Evolutionary conservation across 2,888 invertebrate genomes (phyloP), one percentile per base, ranked within the genome.

Genomic region (Geophilus truncorum): DNA sequence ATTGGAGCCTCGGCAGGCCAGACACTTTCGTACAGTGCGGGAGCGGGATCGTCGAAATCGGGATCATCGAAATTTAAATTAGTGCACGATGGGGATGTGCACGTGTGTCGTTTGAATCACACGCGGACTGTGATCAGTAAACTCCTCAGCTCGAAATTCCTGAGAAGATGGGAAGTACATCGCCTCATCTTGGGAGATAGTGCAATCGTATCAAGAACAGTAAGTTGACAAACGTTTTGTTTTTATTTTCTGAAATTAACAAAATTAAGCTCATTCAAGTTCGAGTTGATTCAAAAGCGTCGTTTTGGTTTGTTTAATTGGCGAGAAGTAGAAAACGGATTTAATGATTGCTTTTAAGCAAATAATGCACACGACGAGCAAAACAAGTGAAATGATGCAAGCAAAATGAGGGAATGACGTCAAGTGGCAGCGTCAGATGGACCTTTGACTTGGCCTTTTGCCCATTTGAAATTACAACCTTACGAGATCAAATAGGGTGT

Each of bases 151-250:
- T 91, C 93, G 82, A 92, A 93, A 86, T 93, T 93, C 86, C 89
- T 93, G 51, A 88, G 93, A 79, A 88, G 93, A 82, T 94, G 93
- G 93, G 93, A 94, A 86, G 91, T 90, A 51, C 93, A 93, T 86
- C 91, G 91, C 84, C 89, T 94, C 10, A 90, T 90, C 84, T 88
- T 94, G 83, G 90, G 90, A 84, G 91, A 92, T 83, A 90, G 91
- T 81, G 90, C 92, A 84, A 91, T 94, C 77, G 88, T 90, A 70
- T 93, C 93, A 0, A 91, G 91, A 88, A 92, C 92, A 89, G 93
- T 93, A 86, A 90, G 92, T 40, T 78, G 30, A 32, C 15, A 32
- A 77, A 15, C 15, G 9, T 28, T 23, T 62, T 23, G n/a, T n/a
- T n/a, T n/a, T n/a, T n/a, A n/a, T n/a, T n/a, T n/a, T n/a, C n/a